Conservation (phyloP, 2,113 vertebrate genomes). For the Apodemus sylvaticus region DNA sequence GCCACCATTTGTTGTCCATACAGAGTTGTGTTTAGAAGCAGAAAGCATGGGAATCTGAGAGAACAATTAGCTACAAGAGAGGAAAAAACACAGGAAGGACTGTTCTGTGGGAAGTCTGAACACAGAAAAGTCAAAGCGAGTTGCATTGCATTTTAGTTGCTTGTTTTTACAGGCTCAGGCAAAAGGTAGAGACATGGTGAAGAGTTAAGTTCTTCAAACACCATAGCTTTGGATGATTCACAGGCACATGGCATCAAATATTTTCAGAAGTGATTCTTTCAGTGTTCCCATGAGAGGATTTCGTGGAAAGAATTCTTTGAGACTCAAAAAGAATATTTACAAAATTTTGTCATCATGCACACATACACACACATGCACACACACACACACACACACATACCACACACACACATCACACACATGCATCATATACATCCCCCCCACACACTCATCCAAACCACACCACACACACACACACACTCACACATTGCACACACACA, state of each 20-base stretch:
- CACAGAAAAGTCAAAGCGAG: background rate
- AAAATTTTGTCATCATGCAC: background rate
- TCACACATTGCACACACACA: background rate
- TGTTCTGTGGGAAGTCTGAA: background rate
- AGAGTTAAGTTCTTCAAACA: background rate
- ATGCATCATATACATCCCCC: too few relatives aligned
- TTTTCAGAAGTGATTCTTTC: slow-evolving; percentile 14
- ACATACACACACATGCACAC: too few relatives aligned
- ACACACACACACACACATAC: too few relatives aligned
- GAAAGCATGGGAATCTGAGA: background rate
- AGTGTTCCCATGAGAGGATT: background rate
- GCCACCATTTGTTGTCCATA: background rate
- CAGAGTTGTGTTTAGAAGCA: background rate
- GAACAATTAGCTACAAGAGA: background rate
- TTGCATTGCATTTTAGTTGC: slow-evolving; percentile 14
- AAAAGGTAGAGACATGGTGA: background rate
- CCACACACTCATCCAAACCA: background rate
- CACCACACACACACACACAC: too few relatives aligned
- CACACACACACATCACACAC: too few relatives aligned
- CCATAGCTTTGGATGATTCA: background rate
- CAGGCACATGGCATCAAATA: background rate
- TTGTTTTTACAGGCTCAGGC: background rate
- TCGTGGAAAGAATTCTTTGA: slow-evolving; percentile 10
- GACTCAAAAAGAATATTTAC: background rate
- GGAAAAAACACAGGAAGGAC: background rate